Evolutionary conservation across 2,797 vertebrate genomes (phyloP), one percentile per base, ranked within the genome.

Genomic region (Sebastes kiyomatsui): DNA sequence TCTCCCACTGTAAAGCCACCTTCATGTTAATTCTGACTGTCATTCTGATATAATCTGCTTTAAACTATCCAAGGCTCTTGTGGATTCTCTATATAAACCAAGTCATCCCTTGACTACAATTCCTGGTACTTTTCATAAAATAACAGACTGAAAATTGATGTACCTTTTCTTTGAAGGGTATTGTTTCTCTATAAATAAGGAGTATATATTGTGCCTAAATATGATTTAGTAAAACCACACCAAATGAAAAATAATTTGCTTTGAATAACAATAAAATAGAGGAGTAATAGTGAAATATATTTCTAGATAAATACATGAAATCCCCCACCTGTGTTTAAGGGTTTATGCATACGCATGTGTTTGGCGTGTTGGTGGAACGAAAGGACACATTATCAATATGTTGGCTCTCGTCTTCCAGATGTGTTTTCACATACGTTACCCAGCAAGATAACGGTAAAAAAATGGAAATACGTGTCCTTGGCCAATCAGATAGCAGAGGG

Each of bases 381-480:
- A 25, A 33, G 7, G 5, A 61, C 18, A 65, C 20, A 14, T 70
- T 9, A 69, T 69, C 49, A 38, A 35, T 65, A 67, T 20, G 27
- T 49, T 64, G 28, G 12, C 28, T 2, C 35, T 12, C 2, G 2
- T 23, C 59, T 42, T 27, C 68, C 87, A 91, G 67, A 65, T 87
- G 86, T 49, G 55, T 28, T 84, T 85, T 87, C 82, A 75, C 84
- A 79, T 20, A 81, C 12, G 9, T 6, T 68, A 18, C 8, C 23
- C 25, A 60, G 6, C 12, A 59, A 67, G 27, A 74, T 5, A 80
- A 69, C 7, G 46, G 13, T 28, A 4, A 38, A 12, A 77, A 77
- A 62, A 27, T 54, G 14, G 6, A 35, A 28, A 49, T 23, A 12
- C 0, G 1, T 80, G 75, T 60, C 69, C 80, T 82, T 69, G 70